Percentiles rank a stretch among this genome's conserved stretches.
Evolutionary conservation across 2,888 invertebrate genomes (phyloP).

Genomic region (Agrochola litura): DNA sequence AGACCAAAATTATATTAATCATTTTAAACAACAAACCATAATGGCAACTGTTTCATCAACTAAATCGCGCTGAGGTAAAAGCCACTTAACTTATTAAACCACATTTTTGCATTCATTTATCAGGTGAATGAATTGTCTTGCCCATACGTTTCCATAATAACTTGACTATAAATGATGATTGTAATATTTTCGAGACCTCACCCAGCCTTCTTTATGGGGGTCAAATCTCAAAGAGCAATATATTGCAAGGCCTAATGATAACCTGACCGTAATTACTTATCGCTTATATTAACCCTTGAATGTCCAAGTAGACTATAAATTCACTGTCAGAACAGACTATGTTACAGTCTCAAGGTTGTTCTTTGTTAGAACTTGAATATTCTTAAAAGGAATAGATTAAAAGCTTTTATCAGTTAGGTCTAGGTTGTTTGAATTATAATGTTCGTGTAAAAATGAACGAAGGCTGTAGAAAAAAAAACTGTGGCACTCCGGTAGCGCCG

Average conservation of each 20-base stretch:
- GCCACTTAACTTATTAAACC: slow-evolving; percentile 49
- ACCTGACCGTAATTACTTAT: slow-evolving; percentile 74
- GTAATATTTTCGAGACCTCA: slow-evolving; percentile 64
- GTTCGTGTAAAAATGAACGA: slow-evolving; percentile 1
- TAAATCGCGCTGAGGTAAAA: slow-evolving; percentile 34
- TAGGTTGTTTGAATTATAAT: slow-evolving; percentile 13
- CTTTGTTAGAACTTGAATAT: slow-evolving; percentile 37
- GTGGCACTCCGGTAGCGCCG: too few species aligned
- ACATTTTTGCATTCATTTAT: slow-evolving; percentile 46
- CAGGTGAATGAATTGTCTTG: neutral
- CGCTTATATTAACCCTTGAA: slow-evolving; percentile 73
- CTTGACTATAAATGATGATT: slow-evolving; percentile 49
- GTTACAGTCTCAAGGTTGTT: slow-evolving; percentile 37
- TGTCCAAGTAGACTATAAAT: slow-evolving; percentile 66
- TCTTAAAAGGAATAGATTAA: slow-evolving; percentile 18
- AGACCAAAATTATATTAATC: neutral
- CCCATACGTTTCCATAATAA: slow-evolving; percentile 22
- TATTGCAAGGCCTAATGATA: slow-evolving; percentile 69
- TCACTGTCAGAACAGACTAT: slow-evolving; percentile 50
- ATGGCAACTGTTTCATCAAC: slow-evolving; percentile 3
- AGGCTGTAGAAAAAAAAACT: neutral
- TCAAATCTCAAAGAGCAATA: slow-evolving; percentile 70
- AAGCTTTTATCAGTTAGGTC: slow-evolving; percentile 8
- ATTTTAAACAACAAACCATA: slow-evolving; percentile 24
- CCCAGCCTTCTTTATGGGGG: slow-evolving; percentile 70